Evolutionary conservation across 2,113 vertebrate species (phyloP), one percentile per base, ranked within the genome.

Genomic region (Catharus minimus): DNA sequence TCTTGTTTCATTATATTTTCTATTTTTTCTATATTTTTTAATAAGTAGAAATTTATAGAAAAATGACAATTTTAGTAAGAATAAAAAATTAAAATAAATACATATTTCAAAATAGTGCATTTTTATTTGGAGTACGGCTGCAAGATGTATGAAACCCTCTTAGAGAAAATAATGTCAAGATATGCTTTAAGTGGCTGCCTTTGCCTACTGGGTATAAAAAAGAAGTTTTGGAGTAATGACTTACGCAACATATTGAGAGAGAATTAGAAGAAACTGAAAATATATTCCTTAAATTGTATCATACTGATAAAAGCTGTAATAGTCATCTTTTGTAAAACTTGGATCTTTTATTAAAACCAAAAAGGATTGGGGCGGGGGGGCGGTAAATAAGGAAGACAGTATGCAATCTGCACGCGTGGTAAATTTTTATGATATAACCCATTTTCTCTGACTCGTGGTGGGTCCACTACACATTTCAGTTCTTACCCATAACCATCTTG

Each of bases 331-430:
- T 20, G 60, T 92, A 67, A 93, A 92, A 88, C 32, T 50, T 74
- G 47, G 39, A 71, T 86, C 60, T 71, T 94, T 86, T 92, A 92
- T 77, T 90, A 56, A 94, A 94, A 80, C 32, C 80, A 90, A 90
- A 80, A 75, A 93, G 56, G 49, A 32, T 52, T 7, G 12, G 13
- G 33, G 15, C 17, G 44, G 10, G 12, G 13, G 28, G 26, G 46
- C 3, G 11, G 12, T 61, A 33, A 58, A 33, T 82, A 67, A 57
- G 43, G 46, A 68, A 79, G 79, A 39, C 46, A 62, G 33, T 53
- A 73, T 73, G 56, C 60, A 71, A 17, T 92, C 76, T 86, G 76
- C 76, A 86, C 92, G 88, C 77, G 19, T 96, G 90, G 90, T 77
- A 66, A 71, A 60, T 44, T 92, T 83, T 24, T 7, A 86, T 32